Conservation (phyloP, 2,113 vertebrate species). For the Steatornis caripensis region DNA sequence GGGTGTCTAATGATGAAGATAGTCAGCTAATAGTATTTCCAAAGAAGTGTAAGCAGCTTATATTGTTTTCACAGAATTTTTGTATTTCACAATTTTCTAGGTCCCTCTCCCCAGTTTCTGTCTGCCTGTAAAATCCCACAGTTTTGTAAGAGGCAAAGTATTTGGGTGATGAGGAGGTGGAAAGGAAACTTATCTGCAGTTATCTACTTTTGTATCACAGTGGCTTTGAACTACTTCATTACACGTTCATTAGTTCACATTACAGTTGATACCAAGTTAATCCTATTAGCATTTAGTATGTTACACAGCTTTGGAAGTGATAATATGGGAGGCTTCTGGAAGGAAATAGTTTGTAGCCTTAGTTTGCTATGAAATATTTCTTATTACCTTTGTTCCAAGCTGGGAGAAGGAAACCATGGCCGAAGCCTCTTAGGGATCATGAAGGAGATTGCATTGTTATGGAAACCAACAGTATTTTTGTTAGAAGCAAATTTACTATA, state of each 20-base stretch:
- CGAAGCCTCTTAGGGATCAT: not conserved
- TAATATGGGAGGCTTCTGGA: not conserved
- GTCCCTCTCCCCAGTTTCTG: not conserved
- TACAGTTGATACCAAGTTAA: constrained; percentile 48
- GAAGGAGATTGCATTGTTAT: not conserved
- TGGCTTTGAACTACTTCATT: constrained; percentile 42
- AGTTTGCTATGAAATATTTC: not conserved
- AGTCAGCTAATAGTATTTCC: not conserved
- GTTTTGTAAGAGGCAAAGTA: not conserved
- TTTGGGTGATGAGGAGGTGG: not conserved
- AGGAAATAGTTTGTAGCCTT: not conserved
- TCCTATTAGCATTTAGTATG: constrained; percentile 7
- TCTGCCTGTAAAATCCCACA: not conserved
- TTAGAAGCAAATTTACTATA: not conserved
- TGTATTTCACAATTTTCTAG: not conserved
- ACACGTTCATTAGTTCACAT: constrained; percentile 56
- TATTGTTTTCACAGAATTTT: not conserved
- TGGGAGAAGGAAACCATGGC: not conserved
- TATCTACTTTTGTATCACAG: not conserved
- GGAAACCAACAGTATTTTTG: not conserved
- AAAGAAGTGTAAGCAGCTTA: not conserved
- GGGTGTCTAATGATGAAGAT: not conserved
- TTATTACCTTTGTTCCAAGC: not conserved
- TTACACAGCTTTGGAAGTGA: constrained; percentile 28
- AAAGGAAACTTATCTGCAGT: not conserved